A percentile compares a stretch with the other conserved stretches of the same genome.
Evolutionary conservation across 2,888 invertebrate species (phyloP).

Genomic region (Caenorhabditis doughertyi): DNA sequence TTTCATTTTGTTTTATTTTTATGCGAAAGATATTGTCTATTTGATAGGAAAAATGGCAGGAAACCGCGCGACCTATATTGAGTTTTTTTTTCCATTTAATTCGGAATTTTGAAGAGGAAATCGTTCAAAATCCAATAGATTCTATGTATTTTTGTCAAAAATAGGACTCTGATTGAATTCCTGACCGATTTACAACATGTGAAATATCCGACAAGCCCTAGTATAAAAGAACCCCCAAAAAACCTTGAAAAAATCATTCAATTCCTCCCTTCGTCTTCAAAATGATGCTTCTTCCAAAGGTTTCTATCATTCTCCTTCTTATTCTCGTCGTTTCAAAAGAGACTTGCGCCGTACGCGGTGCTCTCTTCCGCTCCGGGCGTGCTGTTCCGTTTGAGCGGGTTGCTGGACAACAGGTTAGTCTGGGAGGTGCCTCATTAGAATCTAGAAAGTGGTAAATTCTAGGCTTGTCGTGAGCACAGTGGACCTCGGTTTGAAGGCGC

Average conservation of each 20-base stretch:
- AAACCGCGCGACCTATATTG: too few relatives aligned
- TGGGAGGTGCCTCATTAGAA: neutral
- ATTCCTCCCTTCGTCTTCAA: neutral
- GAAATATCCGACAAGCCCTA: neutral
- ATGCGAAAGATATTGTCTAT: neutral
- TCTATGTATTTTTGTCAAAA: neutral
- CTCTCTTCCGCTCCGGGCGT: constrained; percentile 77
- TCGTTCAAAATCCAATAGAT: neutral
- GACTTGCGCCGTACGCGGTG: constrained; percentile 71
- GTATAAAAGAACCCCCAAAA: constrained; percentile 18
- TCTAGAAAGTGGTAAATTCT: too few relatives aligned
- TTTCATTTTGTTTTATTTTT: constrained; percentile 6
- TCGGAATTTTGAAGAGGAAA: too few relatives aligned
- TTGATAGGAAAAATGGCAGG: too few relatives aligned
- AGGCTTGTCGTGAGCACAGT: too few relatives aligned
- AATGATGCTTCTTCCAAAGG: constrained; percentile 18
- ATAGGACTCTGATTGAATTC: neutral
- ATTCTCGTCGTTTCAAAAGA: constrained; percentile 16
- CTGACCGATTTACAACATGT: constrained; percentile 24
- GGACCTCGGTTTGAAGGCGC: too few relatives aligned
- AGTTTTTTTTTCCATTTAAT: too few relatives aligned
- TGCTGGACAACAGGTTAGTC: constrained; percentile 51
- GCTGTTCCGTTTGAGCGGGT: constrained; percentile 59
- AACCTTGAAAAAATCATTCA: neutral
- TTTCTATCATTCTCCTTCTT: constrained; percentile 10